Conservation (phyloP, 2,113 vertebrate species). For the Damaliscus lunatus region DNA sequence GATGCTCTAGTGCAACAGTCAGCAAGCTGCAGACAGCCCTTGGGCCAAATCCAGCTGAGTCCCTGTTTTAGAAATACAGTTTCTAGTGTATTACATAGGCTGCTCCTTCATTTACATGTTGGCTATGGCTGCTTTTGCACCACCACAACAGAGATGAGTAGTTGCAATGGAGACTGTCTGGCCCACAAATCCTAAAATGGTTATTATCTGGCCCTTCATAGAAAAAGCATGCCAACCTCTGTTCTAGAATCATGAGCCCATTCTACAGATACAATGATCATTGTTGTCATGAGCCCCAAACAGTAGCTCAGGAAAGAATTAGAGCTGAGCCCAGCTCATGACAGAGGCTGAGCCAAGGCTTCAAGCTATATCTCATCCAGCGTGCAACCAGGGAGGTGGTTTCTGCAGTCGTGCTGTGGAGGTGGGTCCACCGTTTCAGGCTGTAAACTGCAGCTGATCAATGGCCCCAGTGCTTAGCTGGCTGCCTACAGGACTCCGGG, state of each 20-base stretch:
- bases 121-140: not conserved
- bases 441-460: not conserved
- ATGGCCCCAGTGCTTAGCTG: not conserved
- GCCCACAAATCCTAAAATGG: not conserved
- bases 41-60: not conserved
- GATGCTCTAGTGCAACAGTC: not conserved
- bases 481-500: not conserved
- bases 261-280: not conserved
- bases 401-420: not conserved
- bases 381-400: fast-evolving
- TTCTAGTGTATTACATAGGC: not conserved
- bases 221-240: not conserved
- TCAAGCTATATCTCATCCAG: not conserved
- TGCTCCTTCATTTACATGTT: not conserved
- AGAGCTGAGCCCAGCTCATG: not conserved
- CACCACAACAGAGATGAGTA: not conserved
- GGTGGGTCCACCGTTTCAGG: fast-evolving
- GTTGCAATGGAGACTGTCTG: not conserved
- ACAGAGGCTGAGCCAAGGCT: not conserved
- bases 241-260: not conserved
- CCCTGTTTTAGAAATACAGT: not conserved
- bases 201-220: not conserved
- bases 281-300: not conserved
- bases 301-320: not conserved
- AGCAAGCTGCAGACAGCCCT: not conserved